Evolutionary conservation across 2,888 invertebrate species (phyloP).

Genomic region (Acleris holmiana): DNA sequence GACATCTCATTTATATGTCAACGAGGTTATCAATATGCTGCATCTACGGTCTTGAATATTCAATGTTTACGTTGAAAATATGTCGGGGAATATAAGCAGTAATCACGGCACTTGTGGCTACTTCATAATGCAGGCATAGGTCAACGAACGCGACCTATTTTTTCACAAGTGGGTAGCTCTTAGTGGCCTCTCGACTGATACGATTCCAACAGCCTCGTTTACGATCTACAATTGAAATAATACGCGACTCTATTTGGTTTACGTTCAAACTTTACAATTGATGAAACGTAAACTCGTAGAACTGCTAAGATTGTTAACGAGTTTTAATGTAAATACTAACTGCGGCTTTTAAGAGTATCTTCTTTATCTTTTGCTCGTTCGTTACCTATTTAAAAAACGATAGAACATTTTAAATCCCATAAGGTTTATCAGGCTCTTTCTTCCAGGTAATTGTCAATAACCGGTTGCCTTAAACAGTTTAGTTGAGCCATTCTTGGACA

Average conservation of each 20-base stretch:
- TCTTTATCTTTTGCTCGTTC: no score
- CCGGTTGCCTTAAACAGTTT: no score
- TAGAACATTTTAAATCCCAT: no score
- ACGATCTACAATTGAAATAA: constrained; percentile 20
- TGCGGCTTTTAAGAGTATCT: no score
- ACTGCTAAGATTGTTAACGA: constrained; percentile 7
- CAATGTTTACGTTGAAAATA: constrained; percentile 55
- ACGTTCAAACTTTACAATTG: constrained; percentile 11
- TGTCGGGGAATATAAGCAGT: constrained; percentile 28
- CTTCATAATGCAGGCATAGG: constrained; percentile 54
- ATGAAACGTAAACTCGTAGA: constrained; percentile 1
- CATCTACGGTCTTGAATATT: constrained; percentile 54
- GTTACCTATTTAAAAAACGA: no score
- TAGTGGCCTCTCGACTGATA: constrained; percentile 62
- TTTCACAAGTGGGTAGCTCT: constrained; percentile 62
- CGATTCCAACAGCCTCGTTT: constrained; percentile 62
- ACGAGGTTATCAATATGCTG: constrained; percentile 72
- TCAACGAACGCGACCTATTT: constrained; percentile 76
- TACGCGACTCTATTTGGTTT: constrained; percentile 26
- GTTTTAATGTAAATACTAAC: constrained; percentile 4
- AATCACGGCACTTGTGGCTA: constrained; percentile 27
- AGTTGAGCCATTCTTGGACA: no score
- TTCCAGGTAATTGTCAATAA: no score
- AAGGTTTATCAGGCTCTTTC: no score
- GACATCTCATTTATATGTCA: constrained; percentile 78